These are phyloP conservation scores for Ophiodon elongatus DNA, from an alignment of 2,113 vertebrate species.

Conservation along the genomic window DNA sequence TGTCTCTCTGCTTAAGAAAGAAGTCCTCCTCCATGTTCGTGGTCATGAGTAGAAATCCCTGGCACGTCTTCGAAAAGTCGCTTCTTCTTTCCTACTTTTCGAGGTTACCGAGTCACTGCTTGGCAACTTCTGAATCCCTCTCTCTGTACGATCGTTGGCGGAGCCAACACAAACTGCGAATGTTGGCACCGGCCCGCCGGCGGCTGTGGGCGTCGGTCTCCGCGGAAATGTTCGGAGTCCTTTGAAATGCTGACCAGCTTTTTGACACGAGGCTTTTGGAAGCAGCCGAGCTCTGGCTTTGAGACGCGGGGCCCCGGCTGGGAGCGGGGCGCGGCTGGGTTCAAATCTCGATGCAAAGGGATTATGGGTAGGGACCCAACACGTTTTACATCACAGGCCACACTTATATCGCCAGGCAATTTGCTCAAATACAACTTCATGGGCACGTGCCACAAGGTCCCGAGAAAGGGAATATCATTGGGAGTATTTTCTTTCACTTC, in stretches of 20 bases:
- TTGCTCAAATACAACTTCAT: slow-evolving; percentile 18
- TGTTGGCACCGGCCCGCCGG: slow-evolving; percentile 48
- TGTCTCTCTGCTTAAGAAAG: neutral
- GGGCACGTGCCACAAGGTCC: neutral
- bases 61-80: slow-evolving; percentile 1
- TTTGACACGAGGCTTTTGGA: slow-evolving; percentile 57
- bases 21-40: slow-evolving; percentile 14
- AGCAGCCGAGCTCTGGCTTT: slow-evolving; percentile 13
- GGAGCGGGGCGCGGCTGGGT: slow-evolving; percentile 21
- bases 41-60: slow-evolving; percentile 29
- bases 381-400: slow-evolving; percentile 29
- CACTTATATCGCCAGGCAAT: neutral
- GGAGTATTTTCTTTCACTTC: neutral
- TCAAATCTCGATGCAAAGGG: slow-evolving; percentile 17
- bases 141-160: neutral
- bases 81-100: slow-evolving; percentile 37
- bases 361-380: slow-evolving; percentile 22
- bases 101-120: slow-evolving; percentile 57
- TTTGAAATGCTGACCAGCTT: slow-evolving; percentile 66
- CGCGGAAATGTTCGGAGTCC: neutral
- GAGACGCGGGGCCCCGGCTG: slow-evolving; percentile 29
- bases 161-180: slow-evolving; percentile 47
- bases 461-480: neutral
- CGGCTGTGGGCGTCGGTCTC: slow-evolving; percentile 50
- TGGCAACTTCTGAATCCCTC: slow-evolving; percentile 52